Evolutionary conservation across 2,888 invertebrate species (phyloP).

Genomic region (Drosophila bunnanda): DNA sequence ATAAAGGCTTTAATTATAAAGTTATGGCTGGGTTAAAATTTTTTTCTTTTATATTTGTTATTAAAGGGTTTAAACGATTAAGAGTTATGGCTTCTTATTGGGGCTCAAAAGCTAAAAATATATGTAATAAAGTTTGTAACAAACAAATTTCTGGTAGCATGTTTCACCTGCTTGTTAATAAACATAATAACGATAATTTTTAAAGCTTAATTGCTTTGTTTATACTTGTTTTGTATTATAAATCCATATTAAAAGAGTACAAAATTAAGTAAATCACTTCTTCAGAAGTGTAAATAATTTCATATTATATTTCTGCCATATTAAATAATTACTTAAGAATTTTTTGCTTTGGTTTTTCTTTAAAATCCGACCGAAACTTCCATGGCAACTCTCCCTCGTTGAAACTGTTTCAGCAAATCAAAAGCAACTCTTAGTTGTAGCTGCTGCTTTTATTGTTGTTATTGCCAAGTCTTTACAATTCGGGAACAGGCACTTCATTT

Average conservation of each 20-base stretch:
- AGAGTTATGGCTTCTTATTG: neutral
- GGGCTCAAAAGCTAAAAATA: neutral
- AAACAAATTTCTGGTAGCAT: neutral
- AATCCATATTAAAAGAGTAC: neutral
- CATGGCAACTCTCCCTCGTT: constrained; percentile 18
- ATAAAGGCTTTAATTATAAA: constrained; percentile 21
- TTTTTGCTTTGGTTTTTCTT: neutral
- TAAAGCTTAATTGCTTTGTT: neutral
- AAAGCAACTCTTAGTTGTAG: constrained; percentile 60
- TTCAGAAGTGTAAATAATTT: neutral
- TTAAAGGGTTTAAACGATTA: constrained; percentile 2
- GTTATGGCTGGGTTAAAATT: constrained; percentile 8
- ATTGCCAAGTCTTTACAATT: constrained; percentile 49
- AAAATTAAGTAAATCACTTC: neutral
- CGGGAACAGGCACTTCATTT: constrained; percentile 59
- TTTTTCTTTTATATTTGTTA: neutral
- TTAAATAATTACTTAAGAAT: neutral
- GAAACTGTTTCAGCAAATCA: constrained; percentile 61
- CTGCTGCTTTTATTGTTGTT: constrained; percentile 19
- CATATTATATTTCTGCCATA: neutral
- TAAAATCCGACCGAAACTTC: neutral
- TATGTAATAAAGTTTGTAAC: neutral
- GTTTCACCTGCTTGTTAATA: constrained; percentile 6
- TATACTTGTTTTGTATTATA: neutral
- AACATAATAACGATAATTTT: neutral